Conservation (phyloP, 2,888 invertebrate genomes). For the Melinaea marsaeus region DNA sequence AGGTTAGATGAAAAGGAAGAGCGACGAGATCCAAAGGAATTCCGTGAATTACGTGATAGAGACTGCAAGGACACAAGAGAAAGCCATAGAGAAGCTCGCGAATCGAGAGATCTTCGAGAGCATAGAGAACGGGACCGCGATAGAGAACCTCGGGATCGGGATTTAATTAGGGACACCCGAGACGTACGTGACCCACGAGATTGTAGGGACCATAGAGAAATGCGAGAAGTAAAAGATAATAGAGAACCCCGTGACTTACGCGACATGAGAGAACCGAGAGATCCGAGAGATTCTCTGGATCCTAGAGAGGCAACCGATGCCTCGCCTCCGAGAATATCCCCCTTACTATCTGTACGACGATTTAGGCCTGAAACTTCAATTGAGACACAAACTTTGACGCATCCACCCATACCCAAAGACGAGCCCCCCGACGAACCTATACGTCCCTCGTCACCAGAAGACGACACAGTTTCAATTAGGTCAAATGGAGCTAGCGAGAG, state of each 20-base stretch:
- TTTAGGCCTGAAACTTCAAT: conserved; percentile 62
- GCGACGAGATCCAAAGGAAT: conserved; percentile 56
- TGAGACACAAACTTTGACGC: conserved; percentile 62
- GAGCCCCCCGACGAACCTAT: conserved; percentile 75
- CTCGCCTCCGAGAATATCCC: conserved; percentile 70
- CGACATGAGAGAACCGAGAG: conserved; percentile 54
- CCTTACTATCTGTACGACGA: conserved; percentile 69
- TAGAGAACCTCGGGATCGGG: conserved; percentile 53
- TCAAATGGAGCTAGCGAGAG: conserved; percentile 75
- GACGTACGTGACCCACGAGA: conserved; percentile 54
- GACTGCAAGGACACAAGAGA: conserved; percentile 63
- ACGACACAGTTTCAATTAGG: conserved; percentile 76
- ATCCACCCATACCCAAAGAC: conserved; percentile 74
- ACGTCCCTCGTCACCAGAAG: conserved; percentile 78
- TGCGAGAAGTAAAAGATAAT: conserved; percentile 45
- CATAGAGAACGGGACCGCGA: conserved; percentile 52
- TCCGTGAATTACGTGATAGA: conserved; percentile 55
- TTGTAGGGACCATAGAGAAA: conserved; percentile 50
- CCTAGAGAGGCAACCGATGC: conserved; percentile 64
- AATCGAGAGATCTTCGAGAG: conserved; percentile 49
- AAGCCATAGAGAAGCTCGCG: conserved; percentile 59
- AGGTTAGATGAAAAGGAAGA: conserved; percentile 64
- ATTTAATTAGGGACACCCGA: conserved; percentile 45
- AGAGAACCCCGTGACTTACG: conserved; percentile 42
- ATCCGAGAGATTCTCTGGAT: conserved; percentile 55